A percentile compares a stretch with the other conserved stretches of the same genome.
Evolutionary conservation across 2,797 vertebrate genomes (phyloP).

Genomic region (Selene dorsalis): DNA sequence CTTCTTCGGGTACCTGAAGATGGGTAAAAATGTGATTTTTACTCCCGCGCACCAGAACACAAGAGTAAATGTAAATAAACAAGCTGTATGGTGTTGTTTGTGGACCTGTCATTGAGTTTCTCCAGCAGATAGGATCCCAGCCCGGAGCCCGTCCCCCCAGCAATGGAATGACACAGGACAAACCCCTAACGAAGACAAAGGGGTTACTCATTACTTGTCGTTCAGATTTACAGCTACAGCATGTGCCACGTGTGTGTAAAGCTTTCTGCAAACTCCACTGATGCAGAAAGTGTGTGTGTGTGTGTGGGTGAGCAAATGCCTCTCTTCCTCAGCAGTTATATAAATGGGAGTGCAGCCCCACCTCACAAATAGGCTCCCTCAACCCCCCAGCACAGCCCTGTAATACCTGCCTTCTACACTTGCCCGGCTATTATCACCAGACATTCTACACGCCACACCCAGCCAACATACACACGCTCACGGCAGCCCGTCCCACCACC

Average conservation of each 20-base stretch:
- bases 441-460: slow-evolving; percentile 74
- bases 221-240: slow-evolving; percentile 40
- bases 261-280: slow-evolving; percentile 59
- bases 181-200: slow-evolving; percentile 88
- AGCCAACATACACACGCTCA: slow-evolving; percentile 77
- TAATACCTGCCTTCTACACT: slow-evolving; percentile 82
- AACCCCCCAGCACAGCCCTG: slow-evolving; percentile 65
- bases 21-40: not conserved
- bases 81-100: slow-evolving; percentile 20
- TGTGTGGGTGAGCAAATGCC: slow-evolving; percentile 84
- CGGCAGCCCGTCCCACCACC: slow-evolving; percentile 70
- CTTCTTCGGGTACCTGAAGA: slow-evolving; percentile 94
- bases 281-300: slow-evolving; percentile 55
- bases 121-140: slow-evolving; percentile 96
- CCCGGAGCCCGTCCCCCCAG: slow-evolving; percentile 94
- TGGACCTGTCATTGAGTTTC: slow-evolving; percentile 95
- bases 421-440: slow-evolving; percentile 80
- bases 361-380: slow-evolving; percentile 77
- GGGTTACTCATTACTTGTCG: slow-evolving; percentile 46
- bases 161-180: slow-evolving; percentile 96
- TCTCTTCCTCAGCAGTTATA: slow-evolving; percentile 78
- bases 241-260: slow-evolving; percentile 56
- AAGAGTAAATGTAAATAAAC: not conserved
- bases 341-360: slow-evolving; percentile 78
- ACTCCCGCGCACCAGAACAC: not conserved